Evolutionary conservation across 2,113 vertebrate species (phyloP).

Genomic region (Rhabdomys dilectus): DNA sequence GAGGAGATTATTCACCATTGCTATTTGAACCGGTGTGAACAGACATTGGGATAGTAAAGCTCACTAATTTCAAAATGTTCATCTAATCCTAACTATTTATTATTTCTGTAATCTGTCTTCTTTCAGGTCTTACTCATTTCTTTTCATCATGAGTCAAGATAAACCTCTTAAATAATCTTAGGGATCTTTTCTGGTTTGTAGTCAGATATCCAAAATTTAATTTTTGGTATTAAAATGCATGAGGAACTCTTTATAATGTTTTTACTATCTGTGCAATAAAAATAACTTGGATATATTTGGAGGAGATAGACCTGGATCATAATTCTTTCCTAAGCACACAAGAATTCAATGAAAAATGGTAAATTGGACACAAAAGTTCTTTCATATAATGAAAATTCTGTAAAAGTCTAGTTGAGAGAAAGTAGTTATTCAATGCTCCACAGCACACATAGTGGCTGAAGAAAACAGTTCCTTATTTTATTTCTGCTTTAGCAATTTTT

Average conservation of each 20-base stretch:
- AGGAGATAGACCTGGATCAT: not conserved
- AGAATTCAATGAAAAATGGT: constrained; percentile 9
- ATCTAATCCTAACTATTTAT: not conserved
- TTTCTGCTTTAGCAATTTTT: not conserved
- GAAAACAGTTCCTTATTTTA: not conserved
- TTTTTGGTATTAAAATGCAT: not conserved
- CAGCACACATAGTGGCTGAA: not conserved
- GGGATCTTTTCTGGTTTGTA: not conserved
- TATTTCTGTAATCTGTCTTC: not conserved
- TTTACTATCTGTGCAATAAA: not conserved
- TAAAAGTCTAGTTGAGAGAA: not conserved
- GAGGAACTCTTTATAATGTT: fast-evolving
- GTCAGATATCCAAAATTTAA: not conserved
- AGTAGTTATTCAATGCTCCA: not conserved
- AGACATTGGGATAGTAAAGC: not conserved
- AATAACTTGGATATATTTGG: not conserved
- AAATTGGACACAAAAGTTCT: not conserved
- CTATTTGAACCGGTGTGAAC: not conserved
- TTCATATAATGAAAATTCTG: not conserved
- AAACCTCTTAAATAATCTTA: not conserved
- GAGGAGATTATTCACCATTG: not conserved
- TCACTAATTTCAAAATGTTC: not conserved
- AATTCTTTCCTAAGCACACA: not conserved
- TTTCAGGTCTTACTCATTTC: not conserved
- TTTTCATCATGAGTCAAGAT: not conserved